Evolutionary conservation across 2,113 vertebrate species (phyloP).

Genomic region (Brachypodius melanocephalos): DNA sequence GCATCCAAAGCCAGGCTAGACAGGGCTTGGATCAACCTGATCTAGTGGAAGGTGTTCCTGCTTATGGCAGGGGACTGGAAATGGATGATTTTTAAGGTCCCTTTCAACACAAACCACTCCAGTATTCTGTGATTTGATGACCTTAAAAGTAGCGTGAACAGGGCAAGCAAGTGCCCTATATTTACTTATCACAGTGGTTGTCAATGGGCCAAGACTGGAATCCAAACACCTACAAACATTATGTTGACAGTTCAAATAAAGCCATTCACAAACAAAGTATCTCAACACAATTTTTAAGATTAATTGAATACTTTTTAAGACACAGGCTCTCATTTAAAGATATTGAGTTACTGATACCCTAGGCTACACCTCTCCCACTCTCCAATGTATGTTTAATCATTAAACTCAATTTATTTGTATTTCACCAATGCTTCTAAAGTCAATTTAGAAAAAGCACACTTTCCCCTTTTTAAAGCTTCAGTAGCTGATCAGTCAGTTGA

Average conservation of each 20-base stretch:
- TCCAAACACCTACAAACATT: not conserved
- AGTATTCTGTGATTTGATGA: not conserved
- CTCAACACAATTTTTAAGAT: not conserved
- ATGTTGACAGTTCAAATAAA: not conserved
- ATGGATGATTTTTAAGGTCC: no score
- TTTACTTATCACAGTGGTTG: not conserved
- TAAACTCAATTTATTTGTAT: slow-evolving; percentile 23
- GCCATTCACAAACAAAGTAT: not conserved
- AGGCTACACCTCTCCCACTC: not conserved
- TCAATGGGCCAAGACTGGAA: not conserved
- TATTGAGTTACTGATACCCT: not conserved
- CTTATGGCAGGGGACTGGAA: not conserved
- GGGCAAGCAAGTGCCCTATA: not conserved
- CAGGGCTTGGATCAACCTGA: accelerated
- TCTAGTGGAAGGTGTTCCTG: no score
- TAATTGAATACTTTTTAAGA: not conserved
- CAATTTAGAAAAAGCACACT: not conserved
- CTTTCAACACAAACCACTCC: not conserved
- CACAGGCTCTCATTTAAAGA: not conserved
- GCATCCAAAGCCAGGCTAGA: not conserved
- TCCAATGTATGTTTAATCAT: not conserved
- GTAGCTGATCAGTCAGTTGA: not conserved
- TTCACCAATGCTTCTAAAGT: not conserved
- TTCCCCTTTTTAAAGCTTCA: not conserved
- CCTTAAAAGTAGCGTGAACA: not conserved